A percentile compares a stretch with the other conserved stretches of the same genome.
Evolutionary conservation across 2,888 invertebrate genomes (phyloP).

Genomic region (Gymnoscelis rufifasciata): DNA sequence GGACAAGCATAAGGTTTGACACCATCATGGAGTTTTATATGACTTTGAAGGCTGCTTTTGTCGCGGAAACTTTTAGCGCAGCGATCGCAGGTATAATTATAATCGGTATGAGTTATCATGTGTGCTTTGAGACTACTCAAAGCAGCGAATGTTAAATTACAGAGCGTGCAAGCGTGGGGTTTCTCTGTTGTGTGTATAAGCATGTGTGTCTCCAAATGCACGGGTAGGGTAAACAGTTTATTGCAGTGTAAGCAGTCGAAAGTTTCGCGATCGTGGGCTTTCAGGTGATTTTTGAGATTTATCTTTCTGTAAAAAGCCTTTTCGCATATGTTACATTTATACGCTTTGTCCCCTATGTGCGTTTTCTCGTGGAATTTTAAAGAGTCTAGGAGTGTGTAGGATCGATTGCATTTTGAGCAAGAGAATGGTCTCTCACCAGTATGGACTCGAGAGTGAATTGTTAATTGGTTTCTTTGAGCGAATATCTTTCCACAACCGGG

Average conservation of each 20-base stretch:
- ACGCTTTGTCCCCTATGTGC: background rate
- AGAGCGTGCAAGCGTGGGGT: background rate
- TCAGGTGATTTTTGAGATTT: slow-evolving; percentile 1
- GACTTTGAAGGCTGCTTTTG: background rate
- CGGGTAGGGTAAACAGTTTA: background rate
- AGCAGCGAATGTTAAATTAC: background rate
- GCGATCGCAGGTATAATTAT: slow-evolving; percentile 6
- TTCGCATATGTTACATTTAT: slow-evolving; percentile 1
- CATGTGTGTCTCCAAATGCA: slow-evolving; percentile 2
- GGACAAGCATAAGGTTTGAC: background rate
- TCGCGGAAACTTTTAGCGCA: slow-evolving; percentile 8
- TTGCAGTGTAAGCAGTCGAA: slow-evolving; percentile 1
- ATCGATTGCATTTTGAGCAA: background rate
- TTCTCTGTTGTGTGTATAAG: background rate
- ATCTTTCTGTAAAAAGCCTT: slow-evolving; percentile 4
- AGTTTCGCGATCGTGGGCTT: background rate
- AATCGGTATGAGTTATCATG: slow-evolving; percentile 6
- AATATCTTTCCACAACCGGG: background rate
- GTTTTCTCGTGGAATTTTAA: background rate
- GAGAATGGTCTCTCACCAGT: background rate
- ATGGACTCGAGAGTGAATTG: background rate
- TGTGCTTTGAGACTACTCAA: slow-evolving; percentile 1
- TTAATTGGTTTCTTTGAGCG: background rate
- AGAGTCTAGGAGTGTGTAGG: slow-evolving; percentile 1
- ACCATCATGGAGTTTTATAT: background rate